Evolutionary conservation across 2,888 invertebrate species (phyloP), one percentile per base, ranked within the genome.

Genomic region (Charanyca ferruginea): DNA sequence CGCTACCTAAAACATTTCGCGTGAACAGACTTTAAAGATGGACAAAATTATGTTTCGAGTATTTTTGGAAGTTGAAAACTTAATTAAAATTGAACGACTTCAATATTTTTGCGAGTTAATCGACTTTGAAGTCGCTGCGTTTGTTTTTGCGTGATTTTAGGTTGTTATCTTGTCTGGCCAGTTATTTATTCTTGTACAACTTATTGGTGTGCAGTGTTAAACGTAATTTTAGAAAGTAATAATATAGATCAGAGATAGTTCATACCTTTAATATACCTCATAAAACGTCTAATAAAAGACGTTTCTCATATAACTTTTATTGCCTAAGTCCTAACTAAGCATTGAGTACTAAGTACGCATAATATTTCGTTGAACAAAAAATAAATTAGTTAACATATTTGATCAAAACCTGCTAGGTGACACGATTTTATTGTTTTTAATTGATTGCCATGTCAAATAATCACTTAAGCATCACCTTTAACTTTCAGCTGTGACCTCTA

Each of bases 31-130:
- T 66, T 54, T 48, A 65, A 57, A 62, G 60, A 57, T 65, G 64
- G 64, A 69, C 72, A 51, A 51, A 68, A 76, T 80, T 65, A 73
- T 60, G 65, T 77, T 77, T 45, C 60, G 59, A 63, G 58, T 71
- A 75, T 75, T 75, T 76, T 77, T 63, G 49, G 59, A 38, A 69
- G 58, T 66, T 73, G 61, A 48, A 53, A 73, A 77, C 65, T 77
- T 77, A 69, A 68, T 77, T 77, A 62, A 69, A 64, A 63, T 57
- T 65, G 55, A 35, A 45, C 42, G 51, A 35, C 45, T 66, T 44
- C 55, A 55, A 72, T 62, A 63, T 67, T 59, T 61, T 72, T 58
- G 55, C 47, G 35, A 59, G 47, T 73, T 69, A 64, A 73, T 73
- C 42, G 64, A 69, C 59, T 68, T 62, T 62, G 47, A 60, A 69